Base-by-base conservation (phyloP, 2,113 vertebrate species). In the Prunella fulvescens region DNA sequence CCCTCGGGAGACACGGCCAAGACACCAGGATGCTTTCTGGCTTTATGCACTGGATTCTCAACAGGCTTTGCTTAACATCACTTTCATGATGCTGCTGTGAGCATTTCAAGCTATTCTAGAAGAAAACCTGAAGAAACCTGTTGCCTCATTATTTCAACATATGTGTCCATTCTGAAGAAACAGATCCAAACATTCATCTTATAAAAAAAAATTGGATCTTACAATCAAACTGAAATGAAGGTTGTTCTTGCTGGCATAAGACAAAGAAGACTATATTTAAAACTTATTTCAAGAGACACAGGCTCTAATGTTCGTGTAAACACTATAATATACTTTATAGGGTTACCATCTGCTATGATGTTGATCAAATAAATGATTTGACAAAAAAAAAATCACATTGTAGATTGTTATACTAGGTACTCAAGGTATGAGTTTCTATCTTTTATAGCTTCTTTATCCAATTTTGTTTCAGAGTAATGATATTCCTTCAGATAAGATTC, bases 341-440 rank as follows among this genome's bases (percentile, higher is more conserved):
- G 97, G 97, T 94, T 97, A 98, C 97, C 98, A 99, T 98, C 98
- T 99, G 98, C 96, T 98, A 97, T 92, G 76, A 97, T 95, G 96
- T 94, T 98, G 97, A 98, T 98, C 97, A 98, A 98, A 98, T 97
- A 98, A 98, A 97, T 97, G 94, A 98, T 98, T 85, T 98, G 95
- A 98, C 96, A 95, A 92, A 96, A 77, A 83, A 80, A 86, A 97
- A 98, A 98, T 96, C 93, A 96, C 89, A 98, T 97, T 98, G 94
- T 87, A 95, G 84, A 90, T 81, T 96, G 96, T 91, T 96, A 88
- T 48, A 93, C 92, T 97, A 97, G 94, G 97, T 97, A 97, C 95
- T 97, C 82, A 98, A 98, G 95, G 97, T 98, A 98, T 98, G 97
- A 98, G 93, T 96, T 97, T 97, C 93, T 90, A 84, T 97, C 95